Evolutionary conservation across 2,797 vertebrate species (phyloP), one percentile per base, ranked within the genome.

Genomic region (Centropyge bicolor): DNA sequence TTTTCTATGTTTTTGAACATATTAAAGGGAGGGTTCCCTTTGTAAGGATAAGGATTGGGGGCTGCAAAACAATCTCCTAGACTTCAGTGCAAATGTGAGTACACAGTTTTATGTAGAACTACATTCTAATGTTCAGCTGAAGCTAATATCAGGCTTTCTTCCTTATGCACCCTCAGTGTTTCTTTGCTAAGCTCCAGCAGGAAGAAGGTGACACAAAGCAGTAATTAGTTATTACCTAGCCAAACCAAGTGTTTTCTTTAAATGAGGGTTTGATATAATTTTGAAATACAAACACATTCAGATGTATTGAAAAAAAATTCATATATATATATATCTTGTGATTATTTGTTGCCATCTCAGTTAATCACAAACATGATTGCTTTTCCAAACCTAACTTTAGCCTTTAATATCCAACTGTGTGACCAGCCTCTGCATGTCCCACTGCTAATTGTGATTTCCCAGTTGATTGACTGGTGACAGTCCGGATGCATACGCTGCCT

Each of bases 401-500:
- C 61, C 38, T 68, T 64, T 20, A 60, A 38, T 31, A 17, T 35
- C 17, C 22, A 13, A 9, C 56, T 11, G 24, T 22, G 22, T 70
- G 35, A 56, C 24, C 3, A 9, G 8, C n/a, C 1, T 54, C 20
- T 45, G 7, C 63, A 20, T 13, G 41, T 73, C 27, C 20, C 35
- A 2, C 24, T 36, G 64, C 35, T 56, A 36, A 73, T 48, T 60
- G 63, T 65, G 35, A 38, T 71, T 63, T 80, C n/a, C 66, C 40
- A 65, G 52, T 55, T 60, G 64, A 71, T 9, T 57, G 61, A 62
- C n/a, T 68, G 75, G 35, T 49, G 57, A 52, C 46, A 45, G 40
- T 69, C 61, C 82, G 78, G 67, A 52, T 86, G 74, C 52, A 72
- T 35, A 46, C 36, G 57, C 55, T 52, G 56, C 59, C 78, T 35